Percentiles rank a stretch among this genome's conserved stretches.
Evolutionary conservation across 2,797 vertebrate genomes (phyloP).

Genomic region (Microctenopoma steveboyesi): DNA sequence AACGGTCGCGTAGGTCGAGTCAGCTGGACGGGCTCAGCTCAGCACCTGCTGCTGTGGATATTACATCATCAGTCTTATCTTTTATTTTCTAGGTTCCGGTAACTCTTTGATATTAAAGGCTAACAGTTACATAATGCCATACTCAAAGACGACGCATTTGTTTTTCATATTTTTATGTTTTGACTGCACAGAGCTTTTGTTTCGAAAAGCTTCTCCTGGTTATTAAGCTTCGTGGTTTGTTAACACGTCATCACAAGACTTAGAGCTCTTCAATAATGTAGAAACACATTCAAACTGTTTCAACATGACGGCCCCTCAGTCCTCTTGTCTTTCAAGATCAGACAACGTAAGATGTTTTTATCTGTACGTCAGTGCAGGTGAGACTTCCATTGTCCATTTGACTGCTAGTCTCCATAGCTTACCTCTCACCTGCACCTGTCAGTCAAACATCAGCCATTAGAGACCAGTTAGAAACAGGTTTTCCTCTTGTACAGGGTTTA

Average conservation of each 20-base stretch:
- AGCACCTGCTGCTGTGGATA: conserved; percentile 24
- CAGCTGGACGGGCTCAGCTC: conserved; percentile 42
- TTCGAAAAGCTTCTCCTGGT: conserved; percentile 27
- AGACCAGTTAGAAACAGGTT: conserved; percentile 52
- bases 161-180: conserved; percentile 10
- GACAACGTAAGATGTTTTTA: conserved; percentile 72
- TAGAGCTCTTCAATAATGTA: conserved; percentile 67
- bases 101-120: conserved; percentile 35
- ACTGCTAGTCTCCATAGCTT: conserved; percentile 76
- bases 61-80: conserved; percentile 42
- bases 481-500: conserved; percentile 59
- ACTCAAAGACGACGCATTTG: neutral
- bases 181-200: conserved; percentile 2
- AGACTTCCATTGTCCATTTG: conserved; percentile 72
- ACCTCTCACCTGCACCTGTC: conserved; percentile 68
- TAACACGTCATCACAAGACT: conserved; percentile 57
- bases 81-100: conserved; percentile 48
- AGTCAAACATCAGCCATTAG: conserved; percentile 62
- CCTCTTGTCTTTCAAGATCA: conserved; percentile 75
- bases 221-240: conserved; percentile 47
- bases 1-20: conserved; percentile 43
- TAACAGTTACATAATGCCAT: neutral
- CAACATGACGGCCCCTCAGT: conserved; percentile 68
- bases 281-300: conserved; percentile 62
- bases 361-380: conserved; percentile 50